Evolutionary conservation across 2,888 invertebrate species (phyloP), one percentile per base, ranked within the genome.

Genomic region (Hyposoter dolosus): DNA sequence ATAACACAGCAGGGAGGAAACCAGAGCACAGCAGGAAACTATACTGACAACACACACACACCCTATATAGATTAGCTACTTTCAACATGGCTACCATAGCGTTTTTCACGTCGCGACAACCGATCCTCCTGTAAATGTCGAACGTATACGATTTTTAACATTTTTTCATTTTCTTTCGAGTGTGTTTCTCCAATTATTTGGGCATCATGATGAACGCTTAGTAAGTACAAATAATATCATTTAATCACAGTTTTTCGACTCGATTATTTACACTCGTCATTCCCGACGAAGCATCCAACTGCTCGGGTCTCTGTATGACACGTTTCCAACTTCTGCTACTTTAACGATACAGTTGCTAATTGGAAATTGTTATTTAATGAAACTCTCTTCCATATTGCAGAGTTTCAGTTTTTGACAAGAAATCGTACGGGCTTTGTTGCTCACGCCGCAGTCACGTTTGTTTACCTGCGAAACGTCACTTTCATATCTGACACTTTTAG

Each of bases 31-130:
- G 56, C 56, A 56, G 56, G 56, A 60, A 60, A 60, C 60, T n/a
- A n/a, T n/a, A n/a, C n/a, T 28, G 60, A 60, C 60, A 60, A 60
- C 60, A 60, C 50, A 53, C 28, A 60, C 60, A 28, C 56, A n/a
- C n/a, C n/a, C n/a, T 60, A 60, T 28, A 60, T 60, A 60, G 60
- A 60, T 60, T 23, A 60, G 60, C 28, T 15, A 60, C 23, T 28
- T 69, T 47, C 69, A 69, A 47, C 19, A 69, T 69, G 69, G 69
- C 69, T 17, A 69, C 69, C 45, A n/a, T n/a, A 28, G 23, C 69
- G 32, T 69, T 69, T 69, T 43, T 47, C 47, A 7, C 19, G 47
- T 32, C 23, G 68, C 69, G 28, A 7, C 9, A 17, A 47, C 9
- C 9, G 23, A 7, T 45, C n/a, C 12, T 32, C 47, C 12, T 43